Evolutionary conservation across 2,888 invertebrate species (phyloP), one percentile per base, ranked within the genome.

Genomic region (Scaptomyza cyrtandrae): DNA sequence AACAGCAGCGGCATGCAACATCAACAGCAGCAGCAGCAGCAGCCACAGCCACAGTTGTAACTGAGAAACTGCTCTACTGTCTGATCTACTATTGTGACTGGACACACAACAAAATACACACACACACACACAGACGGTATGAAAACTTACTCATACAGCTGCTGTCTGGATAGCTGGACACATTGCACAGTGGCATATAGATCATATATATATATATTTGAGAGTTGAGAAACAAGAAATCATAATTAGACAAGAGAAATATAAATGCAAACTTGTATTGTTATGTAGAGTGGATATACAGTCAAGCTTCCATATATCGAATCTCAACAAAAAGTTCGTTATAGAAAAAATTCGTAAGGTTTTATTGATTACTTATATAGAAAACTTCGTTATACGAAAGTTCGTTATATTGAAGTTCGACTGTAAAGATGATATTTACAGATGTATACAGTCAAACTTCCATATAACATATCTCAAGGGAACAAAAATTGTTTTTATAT

Each of bases 1-100:
- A 45, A 7, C 44, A 29, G 27, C 45, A 46, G 7, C 13, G 13
- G 35, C 35, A 37, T 37, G 35, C 35, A 37, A 37, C 37, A 44
- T 2, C 35, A 33, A 14, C 46, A 31, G 14, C 46, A 31, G 14
- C 46, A 27, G 10, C 45, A 11, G 27, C 45, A 46, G 9, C 27
- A 37, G n/a, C 35, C n/a, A 1, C 35, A n/a, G n/a, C 37, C 68
- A 19, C 61, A 65, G 71, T 57, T 61, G 76, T 60, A 70, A 58
- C 61, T 59, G 53, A 59, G 75, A 54, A 73, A 60, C 77, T 70
- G 62, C 54, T 71, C 76, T 65, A 53, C 60, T 53, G 56, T 37
- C 55, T 75, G 65, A 75, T 74, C 74, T 61, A 71, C 74, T 49
- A 59, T 76, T 58, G 33, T 35, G 44, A 35, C 71, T 75, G 53